A percentile compares a stretch with the other conserved stretches of the same genome.
Conservation (phyloP, 1,140 invertebrate species). For the Kradibia gibbosae region DNA sequence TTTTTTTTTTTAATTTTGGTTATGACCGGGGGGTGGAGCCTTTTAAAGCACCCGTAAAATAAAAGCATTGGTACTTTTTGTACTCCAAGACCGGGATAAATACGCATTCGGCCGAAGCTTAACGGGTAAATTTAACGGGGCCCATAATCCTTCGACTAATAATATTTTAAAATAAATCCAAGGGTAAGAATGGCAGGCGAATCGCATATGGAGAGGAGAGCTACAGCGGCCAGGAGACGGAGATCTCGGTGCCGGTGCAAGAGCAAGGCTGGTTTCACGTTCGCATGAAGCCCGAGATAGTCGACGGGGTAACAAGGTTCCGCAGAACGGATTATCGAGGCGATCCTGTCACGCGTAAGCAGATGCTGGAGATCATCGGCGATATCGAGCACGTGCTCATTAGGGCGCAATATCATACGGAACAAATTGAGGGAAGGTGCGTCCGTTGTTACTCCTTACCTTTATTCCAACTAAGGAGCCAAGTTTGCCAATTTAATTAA, state of each 20-base stretch:
- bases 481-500: too few relatives aligned
- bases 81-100: too few relatives aligned
- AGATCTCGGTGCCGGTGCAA: constrained; percentile 77
- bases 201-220: constrained; percentile 82
- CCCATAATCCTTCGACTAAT: too few relatives aligned
- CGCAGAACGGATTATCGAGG: constrained; percentile 76
- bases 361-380: constrained; percentile 89
- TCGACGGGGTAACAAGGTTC: constrained; percentile 75
- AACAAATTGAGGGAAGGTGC: constrained; percentile 90
- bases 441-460: too few relatives aligned
- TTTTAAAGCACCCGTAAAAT: too few relatives aligned
- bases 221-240: constrained; percentile 75
- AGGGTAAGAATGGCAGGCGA: constrained; percentile 80
- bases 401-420: constrained; percentile 92
- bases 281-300: constrained; percentile 70
- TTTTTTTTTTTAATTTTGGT: too few relatives aligned
- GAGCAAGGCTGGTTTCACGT: constrained; percentile 86
- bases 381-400: constrained; percentile 87
- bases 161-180: too few relatives aligned
- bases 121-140: too few relatives aligned
- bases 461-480: too few relatives aligned
- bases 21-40: too few relatives aligned
- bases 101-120: too few relatives aligned
- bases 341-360: constrained; percentile 78
- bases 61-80: too few relatives aligned